Percentiles rank a stretch among this genome's conserved stretches.
These are phyloP conservation scores for Chaenogobius annularis DNA, from an alignment of 2,113 vertebrate genomes.

Conservation along the genomic window DNA sequence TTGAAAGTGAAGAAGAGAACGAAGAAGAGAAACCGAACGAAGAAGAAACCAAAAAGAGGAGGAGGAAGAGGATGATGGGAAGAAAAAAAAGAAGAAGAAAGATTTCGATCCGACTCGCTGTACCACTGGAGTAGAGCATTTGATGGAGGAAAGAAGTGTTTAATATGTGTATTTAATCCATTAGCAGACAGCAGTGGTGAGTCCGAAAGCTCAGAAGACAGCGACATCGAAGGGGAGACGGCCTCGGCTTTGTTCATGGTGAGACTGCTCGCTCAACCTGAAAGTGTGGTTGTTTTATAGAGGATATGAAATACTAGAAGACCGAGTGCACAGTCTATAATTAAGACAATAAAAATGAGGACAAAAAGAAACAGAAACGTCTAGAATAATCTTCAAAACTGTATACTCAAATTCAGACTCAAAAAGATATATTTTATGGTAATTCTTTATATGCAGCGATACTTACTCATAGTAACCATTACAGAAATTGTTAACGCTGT, in stretches of 20 bases:
- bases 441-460: no score
- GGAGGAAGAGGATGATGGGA: slow-evolving; percentile 90
- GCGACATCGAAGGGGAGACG: slow-evolving; percentile 89
- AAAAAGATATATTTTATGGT: no score
- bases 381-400: no score
- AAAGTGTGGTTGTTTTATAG: no score
- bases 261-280: no score
- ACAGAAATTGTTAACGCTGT: no score
- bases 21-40: slow-evolving; percentile 88
- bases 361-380: no score
- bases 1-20: slow-evolving; percentile 89
- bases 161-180: background rate
- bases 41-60: slow-evolving; percentile 87
- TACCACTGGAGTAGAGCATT: background rate
- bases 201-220: slow-evolving; percentile 90
- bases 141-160: background rate
- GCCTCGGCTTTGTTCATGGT: slow-evolving; percentile 90
- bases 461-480: no score
- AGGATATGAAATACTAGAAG: no score
- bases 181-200: slow-evolving; percentile 88
- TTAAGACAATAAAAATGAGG: no score
- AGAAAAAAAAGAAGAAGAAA: slow-evolving; percentile 90
- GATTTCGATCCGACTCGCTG: slow-evolving; percentile 59
- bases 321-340: no score
- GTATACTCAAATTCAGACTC: no score